Conservation (phyloP, 2,797 vertebrate genomes). For the Mormyrus hasselquistii region DNA sequence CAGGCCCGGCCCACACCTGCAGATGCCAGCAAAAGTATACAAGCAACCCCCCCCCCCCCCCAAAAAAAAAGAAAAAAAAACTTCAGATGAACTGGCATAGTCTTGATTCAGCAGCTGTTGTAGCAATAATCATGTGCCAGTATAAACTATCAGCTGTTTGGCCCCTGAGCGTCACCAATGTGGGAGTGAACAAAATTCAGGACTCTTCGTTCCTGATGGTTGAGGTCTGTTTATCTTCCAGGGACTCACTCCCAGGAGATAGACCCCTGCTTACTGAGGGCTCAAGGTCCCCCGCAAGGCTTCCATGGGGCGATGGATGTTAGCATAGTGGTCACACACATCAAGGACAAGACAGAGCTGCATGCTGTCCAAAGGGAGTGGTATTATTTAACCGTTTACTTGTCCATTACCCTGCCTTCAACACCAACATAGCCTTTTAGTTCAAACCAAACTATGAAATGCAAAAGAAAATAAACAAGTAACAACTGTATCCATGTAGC, state of each 20-base stretch:
- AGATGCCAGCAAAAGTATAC: conserved; percentile 27
- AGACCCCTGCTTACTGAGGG: conserved; percentile 53
- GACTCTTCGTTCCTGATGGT: conserved; percentile 61
- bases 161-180: conserved; percentile 56
- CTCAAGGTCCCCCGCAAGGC: conserved; percentile 82
- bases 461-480: background rate
- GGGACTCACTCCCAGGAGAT: conserved; percentile 61
- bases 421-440: background rate
- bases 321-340: background rate
- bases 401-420: background rate
- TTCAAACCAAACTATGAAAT: background rate
- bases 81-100: conserved; percentile 31
- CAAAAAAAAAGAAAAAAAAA: conserved; percentile 34
- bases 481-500: background rate
- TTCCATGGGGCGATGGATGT: conserved; percentile 38
- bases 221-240: conserved; percentile 67
- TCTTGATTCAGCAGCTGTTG: conserved; percentile 36
- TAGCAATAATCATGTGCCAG: conserved; percentile 29
- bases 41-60: conserved; percentile 6
- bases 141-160: conserved; percentile 59
- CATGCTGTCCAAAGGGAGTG: background rate
- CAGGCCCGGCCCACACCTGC: conserved; percentile 69
- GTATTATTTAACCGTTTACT: background rate
- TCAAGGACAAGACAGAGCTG: conserved; percentile 21
- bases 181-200: conserved; percentile 44